phyloP scores from a whole-genome alignment of 2,888 invertebrate genomes.

The Phragmatobia fuliginosa region DNA sequence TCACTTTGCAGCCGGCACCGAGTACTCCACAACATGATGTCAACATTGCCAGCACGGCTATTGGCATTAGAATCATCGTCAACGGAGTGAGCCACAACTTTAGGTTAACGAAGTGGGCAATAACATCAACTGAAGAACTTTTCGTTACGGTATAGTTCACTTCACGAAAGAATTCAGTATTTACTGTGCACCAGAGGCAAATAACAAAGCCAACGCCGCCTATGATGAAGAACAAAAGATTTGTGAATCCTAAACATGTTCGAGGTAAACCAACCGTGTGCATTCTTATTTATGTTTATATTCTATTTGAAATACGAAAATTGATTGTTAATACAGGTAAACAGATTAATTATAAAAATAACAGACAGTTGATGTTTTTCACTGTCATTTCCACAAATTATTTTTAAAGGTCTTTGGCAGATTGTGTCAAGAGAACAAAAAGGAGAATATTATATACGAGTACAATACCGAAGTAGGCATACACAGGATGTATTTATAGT shows the following conservation, averaged over 20 bases:
- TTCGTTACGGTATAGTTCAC: slow-evolving; percentile 77
- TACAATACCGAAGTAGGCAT: no score
- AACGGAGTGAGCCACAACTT: slow-evolving; percentile 73
- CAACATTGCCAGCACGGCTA: slow-evolving; percentile 65
- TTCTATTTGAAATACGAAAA: neutral
- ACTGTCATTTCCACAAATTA: slow-evolving; percentile 22
- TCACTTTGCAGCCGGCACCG: slow-evolving; percentile 74
- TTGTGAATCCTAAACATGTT: slow-evolving; percentile 78
- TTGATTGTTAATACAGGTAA: slow-evolving; percentile 20
- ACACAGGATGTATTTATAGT: no score
- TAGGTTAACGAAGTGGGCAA: slow-evolving; percentile 73
- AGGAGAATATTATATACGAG: slow-evolving; percentile 6
- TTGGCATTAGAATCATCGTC: slow-evolving; percentile 67
- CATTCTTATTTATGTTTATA: slow-evolving; percentile 57
- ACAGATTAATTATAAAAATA: slow-evolving; percentile 37
- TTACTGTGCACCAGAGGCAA: slow-evolving; percentile 76
- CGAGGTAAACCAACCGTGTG: slow-evolving; percentile 74
- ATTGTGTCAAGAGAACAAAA: slow-evolving; percentile 3
- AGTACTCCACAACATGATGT: slow-evolving; percentile 79
- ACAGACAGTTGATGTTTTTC: slow-evolving; percentile 23
- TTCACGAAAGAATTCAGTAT: slow-evolving; percentile 75
- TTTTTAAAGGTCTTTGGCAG: slow-evolving; percentile 8
- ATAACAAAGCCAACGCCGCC: slow-evolving; percentile 63
- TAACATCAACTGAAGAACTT: slow-evolving; percentile 62
- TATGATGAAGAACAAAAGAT: slow-evolving; percentile 69